Conservation (phyloP, 2,888 invertebrate species). For the Epinotia nisella region DNA sequence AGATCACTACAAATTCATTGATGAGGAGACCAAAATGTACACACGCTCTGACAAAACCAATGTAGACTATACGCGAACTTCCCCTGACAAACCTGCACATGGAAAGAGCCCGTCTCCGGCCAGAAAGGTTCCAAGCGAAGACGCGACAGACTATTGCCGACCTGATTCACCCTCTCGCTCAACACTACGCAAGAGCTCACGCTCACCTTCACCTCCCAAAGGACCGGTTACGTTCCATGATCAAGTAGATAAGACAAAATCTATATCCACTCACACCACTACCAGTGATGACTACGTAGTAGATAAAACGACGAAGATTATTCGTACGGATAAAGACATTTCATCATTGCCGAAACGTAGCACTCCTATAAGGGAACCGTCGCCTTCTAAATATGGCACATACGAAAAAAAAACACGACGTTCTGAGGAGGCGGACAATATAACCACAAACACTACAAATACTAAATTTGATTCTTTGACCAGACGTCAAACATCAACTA, state of each 20-base stretch:
- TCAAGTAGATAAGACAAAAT: slow-evolving; percentile 48
- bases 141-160: slow-evolving; percentile 44
- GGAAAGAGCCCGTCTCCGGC: slow-evolving; percentile 54
- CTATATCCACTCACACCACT: slow-evolving; percentile 21
- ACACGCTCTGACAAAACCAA: slow-evolving; percentile 54
- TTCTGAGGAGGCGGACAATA: slow-evolving; percentile 45
- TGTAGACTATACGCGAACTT: slow-evolving; percentile 21
- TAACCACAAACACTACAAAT: slow-evolving; percentile 32
- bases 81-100: slow-evolving; percentile 45
- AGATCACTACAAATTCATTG: slow-evolving; percentile 72
- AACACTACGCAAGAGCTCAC: slow-evolving; percentile 50
- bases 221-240: slow-evolving; percentile 55
- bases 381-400: slow-evolving; percentile 57
- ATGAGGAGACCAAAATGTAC: slow-evolving; percentile 76
- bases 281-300: slow-evolving; percentile 8
- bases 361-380: slow-evolving; percentile 48
- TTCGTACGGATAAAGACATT: slow-evolving; percentile 22
- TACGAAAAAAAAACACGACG: slow-evolving; percentile 55
- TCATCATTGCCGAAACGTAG: slow-evolving; percentile 31
- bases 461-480: slow-evolving; percentile 44
- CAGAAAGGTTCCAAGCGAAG: slow-evolving; percentile 54
- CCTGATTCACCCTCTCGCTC: slow-evolving; percentile 49
- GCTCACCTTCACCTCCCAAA: slow-evolving; percentile 64
- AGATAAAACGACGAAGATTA: slow-evolving; percentile 21
- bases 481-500: slow-evolving; percentile 32